A percentile compares a stretch with the other conserved stretches of the same genome.
Conservation (phyloP, 1,140 invertebrate genomes). For the Orchestia grillus region DNA sequence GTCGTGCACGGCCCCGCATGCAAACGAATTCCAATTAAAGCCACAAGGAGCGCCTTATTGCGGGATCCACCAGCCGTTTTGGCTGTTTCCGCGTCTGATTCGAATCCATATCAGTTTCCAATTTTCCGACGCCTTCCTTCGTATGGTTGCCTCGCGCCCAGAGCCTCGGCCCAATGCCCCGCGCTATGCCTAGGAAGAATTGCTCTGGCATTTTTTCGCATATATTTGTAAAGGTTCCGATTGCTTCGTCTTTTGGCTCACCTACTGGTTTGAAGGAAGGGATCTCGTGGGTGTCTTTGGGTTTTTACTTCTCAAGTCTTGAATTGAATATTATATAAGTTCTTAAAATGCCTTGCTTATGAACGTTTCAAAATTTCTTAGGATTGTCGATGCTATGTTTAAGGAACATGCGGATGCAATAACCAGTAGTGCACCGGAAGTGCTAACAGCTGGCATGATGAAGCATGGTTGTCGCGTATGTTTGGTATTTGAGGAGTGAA, state of each 20-base stretch:
- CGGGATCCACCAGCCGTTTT: background rate
- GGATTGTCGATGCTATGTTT: too few species aligned
- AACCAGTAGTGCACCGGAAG: too few species aligned
- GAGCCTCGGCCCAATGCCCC: background rate
- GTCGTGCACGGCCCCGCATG: background rate
- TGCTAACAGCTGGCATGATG: too few species aligned
- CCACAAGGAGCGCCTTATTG: background rate
- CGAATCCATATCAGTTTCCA: conserved; percentile 39
- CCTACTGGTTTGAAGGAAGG: background rate
- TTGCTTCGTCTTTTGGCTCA: background rate
- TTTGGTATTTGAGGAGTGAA: too few species aligned
- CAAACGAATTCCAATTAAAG: background rate
- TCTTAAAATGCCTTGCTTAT: too few species aligned
- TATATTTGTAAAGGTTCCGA: conserved; percentile 18
- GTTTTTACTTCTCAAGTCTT: background rate
- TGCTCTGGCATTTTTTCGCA: background rate
- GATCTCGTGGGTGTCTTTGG: background rate
- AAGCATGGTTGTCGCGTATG: too few species aligned
- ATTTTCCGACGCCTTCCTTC: conserved; percentile 37
- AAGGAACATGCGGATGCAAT: too few species aligned
- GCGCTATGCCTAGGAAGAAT: background rate
- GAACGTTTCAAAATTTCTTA: too few species aligned
- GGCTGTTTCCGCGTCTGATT: background rate
- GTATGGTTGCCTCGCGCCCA: background rate
- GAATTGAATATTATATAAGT: background rate